Conservation (phyloP, 2,888 invertebrate genomes). For the Amiota mariae region DNA sequence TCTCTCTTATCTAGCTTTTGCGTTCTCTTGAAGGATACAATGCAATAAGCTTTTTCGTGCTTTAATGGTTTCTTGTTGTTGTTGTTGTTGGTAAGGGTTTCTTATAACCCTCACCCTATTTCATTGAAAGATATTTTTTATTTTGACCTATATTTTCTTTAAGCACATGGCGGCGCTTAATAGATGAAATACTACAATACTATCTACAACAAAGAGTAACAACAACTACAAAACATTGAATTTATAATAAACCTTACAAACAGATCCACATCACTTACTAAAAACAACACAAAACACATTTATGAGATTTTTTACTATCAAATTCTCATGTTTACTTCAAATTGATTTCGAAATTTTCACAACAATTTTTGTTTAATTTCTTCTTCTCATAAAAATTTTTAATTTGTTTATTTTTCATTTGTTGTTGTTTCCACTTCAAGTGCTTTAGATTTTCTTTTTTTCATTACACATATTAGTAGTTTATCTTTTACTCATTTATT, state of each 20-base stretch:
- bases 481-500: no score
- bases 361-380: neutral
- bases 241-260: neutral
- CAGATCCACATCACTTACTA: no score
- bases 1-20: neutral
- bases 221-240: neutral
- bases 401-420: neutral
- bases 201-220: conserved; percentile 7
- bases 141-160: conserved; percentile 3
- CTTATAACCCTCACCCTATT: neutral
- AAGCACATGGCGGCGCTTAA: conserved; percentile 14
- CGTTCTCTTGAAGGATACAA: conserved; percentile 13
- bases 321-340: no score
- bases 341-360: neutral
- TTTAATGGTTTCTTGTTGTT: neutral
- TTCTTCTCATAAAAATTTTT: no score
- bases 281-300: no score
- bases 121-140: no score
- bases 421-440: neutral
- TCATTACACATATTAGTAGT: neutral
- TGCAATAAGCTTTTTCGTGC: neutral
- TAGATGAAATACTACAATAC: neutral
- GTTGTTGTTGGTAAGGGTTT: neutral
- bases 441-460: neutral
- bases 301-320: no score